Conservation (phyloP, 2,113 vertebrate species). For the Phoenicopterus ruber region DNA sequence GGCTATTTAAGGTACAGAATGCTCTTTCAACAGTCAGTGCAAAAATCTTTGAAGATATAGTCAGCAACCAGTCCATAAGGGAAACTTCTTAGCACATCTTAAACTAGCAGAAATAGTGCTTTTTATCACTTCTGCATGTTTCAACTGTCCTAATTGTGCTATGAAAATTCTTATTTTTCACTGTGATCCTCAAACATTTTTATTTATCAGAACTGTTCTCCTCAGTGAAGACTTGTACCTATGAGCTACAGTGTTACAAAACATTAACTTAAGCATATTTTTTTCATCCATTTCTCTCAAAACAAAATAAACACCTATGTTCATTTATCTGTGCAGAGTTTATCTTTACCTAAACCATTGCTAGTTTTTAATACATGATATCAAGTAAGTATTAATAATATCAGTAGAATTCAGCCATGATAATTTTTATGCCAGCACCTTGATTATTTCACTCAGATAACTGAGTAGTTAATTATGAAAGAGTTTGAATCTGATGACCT, state of each 20-base stretch:
- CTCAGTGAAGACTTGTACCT: neutral
- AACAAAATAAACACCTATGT: neutral
- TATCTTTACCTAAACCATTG: neutral
- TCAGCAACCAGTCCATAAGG: neutral
- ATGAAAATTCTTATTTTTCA: neutral
- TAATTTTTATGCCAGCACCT: neutral
- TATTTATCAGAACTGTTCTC: neutral
- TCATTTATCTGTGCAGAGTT: neutral
- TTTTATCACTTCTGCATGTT: neutral
- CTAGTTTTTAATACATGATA: neutral
- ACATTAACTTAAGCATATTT: neutral
- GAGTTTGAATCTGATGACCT: slow-evolving; percentile 30
- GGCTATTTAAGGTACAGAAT: neutral
- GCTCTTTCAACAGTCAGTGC: neutral
- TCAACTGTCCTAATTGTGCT: neutral
- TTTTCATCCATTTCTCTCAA: neutral
- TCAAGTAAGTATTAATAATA: neutral
- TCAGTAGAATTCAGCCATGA: neutral
- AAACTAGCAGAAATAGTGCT: neutral
- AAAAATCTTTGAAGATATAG: neutral
- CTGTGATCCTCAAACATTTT: neutral
- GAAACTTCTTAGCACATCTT: neutral
- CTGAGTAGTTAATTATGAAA: neutral
- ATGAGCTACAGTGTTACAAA: neutral
- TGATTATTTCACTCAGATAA: slow-evolving; percentile 1